Evolutionary conservation across 2,113 vertebrate species (phyloP).

Genomic region (Arizona elegans): DNA sequence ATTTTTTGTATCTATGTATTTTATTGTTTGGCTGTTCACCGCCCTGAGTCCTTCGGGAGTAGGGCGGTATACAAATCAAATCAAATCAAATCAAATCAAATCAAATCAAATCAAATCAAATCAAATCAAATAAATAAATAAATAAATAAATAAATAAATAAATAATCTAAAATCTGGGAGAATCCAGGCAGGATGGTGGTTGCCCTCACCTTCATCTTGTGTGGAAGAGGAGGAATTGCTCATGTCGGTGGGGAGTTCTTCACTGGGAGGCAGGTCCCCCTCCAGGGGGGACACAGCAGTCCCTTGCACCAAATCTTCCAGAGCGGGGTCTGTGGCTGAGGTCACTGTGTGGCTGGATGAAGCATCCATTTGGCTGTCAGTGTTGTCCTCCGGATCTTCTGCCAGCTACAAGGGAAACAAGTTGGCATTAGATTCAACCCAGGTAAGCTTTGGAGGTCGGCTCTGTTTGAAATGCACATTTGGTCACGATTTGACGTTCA

Average conservation of each 20-base stretch:
- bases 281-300: conserved; percentile 7
- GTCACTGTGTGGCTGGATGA: conserved; percentile 75
- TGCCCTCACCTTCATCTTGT: conserved; percentile 80
- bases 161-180: background rate
- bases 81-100: no score
- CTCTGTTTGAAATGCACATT: background rate
- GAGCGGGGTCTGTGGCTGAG: conserved; percentile 50
- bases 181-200: background rate
- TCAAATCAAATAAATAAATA: no score
- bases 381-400: conserved; percentile 69
- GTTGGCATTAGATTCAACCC: background rate
- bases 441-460: background rate
- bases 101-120: no score
- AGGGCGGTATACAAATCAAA: no score
- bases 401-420: conserved; percentile 64
- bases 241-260: conserved; percentile 84
- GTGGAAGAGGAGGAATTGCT: conserved; percentile 85
- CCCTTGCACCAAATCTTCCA: conserved; percentile 35
- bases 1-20: no score
- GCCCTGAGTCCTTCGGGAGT: no score
- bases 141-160: no score
- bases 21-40: no score
- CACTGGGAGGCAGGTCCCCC: conserved; percentile 78
- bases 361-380: conserved; percentile 70
- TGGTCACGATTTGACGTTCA: background rate